A percentile compares a stretch with the other conserved stretches of the same genome.
phyloP scores from a whole-genome alignment of 2,797 vertebrate genomes.

The Limosa lapponica region DNA sequence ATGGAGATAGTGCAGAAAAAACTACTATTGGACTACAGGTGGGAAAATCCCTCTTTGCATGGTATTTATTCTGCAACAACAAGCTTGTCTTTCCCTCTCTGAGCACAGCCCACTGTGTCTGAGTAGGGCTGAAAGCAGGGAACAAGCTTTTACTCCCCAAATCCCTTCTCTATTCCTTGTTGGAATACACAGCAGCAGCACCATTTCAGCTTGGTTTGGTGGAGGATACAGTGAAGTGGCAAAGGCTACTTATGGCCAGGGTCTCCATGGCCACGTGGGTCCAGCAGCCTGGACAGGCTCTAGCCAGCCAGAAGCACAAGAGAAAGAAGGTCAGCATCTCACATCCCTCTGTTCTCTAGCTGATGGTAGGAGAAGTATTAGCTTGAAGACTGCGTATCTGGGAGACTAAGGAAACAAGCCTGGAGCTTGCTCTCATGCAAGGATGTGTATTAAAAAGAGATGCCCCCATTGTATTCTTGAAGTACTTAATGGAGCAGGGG shows the following conservation, averaged over 20 bases:
- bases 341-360: not conserved
- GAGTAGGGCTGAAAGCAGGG: not conserved
- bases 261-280: fast-evolving
- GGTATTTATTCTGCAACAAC: not conserved
- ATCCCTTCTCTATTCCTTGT: fast-evolving
- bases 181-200: not conserved
- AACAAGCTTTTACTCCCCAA: not conserved
- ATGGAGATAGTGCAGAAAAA: not conserved
- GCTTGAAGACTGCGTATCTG: not conserved
- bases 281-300: not conserved
- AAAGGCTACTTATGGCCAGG: not conserved
- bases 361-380: not conserved
- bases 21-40: not conserved
- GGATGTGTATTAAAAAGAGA: not conserved
- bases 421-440: not conserved
- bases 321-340: not conserved
- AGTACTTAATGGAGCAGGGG: not conserved
- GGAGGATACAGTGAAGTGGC: fast-evolving
- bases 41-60: not conserved
- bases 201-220: not conserved
- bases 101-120: not conserved
- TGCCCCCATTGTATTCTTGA: fast-evolving
- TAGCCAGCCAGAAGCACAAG: not conserved
- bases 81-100: not conserved
- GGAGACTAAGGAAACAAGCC: not conserved